These are phyloP conservation scores for Varroa destructor DNA, from an alignment of 1,140 invertebrate species.

Conservation along the genomic window DNA sequence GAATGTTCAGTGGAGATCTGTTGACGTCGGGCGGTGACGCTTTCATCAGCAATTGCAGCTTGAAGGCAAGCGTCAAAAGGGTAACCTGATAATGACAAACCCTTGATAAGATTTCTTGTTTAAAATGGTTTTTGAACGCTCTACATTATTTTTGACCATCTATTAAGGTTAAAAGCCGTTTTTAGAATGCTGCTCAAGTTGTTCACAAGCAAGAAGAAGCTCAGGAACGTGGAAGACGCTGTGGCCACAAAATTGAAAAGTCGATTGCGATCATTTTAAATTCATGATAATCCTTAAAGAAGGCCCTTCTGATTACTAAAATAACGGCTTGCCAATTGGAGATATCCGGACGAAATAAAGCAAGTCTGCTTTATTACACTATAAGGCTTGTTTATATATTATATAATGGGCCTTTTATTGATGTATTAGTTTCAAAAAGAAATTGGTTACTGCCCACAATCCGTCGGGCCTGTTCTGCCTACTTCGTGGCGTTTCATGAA, in stretches of 20 bases:
- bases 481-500: conserved; percentile 43
- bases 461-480: conserved; percentile 42
- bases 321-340: too few species aligned
- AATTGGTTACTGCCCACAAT: conserved; percentile 46
- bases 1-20: conserved; percentile 50
- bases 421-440: conserved; percentile 33
- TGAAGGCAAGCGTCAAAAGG: conserved; percentile 42
- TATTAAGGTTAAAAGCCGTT: not conserved
- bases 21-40: conserved; percentile 44
- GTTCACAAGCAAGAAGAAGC: too few species aligned
- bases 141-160: not conserved
- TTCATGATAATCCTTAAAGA: too few species aligned
- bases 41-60: conserved; percentile 42
- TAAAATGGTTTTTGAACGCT: not conserved
- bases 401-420: conserved; percentile 7
- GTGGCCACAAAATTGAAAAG: too few species aligned
- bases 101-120: not conserved
- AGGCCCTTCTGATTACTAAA: too few species aligned
- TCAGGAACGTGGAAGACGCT: too few species aligned
- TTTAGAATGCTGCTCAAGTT: too few species aligned
- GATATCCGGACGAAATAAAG: too few species aligned
- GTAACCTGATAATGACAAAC: conserved; percentile 35
- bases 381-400: too few species aligned
- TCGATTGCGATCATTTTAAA: too few species aligned
- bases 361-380: too few species aligned